phyloP scores from a whole-genome alignment of 2,113 vertebrate species.

The Rutilus rutilus region DNA sequence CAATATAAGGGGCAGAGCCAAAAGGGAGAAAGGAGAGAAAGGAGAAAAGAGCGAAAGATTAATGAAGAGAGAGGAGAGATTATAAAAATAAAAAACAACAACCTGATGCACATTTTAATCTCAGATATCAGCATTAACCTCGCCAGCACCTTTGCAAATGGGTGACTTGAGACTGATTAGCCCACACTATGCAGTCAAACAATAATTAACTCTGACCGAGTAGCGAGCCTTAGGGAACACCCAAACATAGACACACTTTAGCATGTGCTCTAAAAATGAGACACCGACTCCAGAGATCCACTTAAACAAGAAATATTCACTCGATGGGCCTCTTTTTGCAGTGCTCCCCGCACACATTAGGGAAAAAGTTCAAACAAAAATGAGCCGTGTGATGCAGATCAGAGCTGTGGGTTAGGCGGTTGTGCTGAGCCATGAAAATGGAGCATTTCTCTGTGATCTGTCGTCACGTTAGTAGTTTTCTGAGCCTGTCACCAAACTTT shows the following conservation, averaged over 20 bases:
- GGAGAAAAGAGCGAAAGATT: conserved; percentile 2
- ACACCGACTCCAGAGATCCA: conserved; percentile 38
- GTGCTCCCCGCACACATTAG: conserved; percentile 12
- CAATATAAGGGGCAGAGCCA: background rate
- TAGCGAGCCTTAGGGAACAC: conserved; percentile 22
- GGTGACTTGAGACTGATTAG: conserved; percentile 52
- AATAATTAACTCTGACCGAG: conserved; percentile 56
- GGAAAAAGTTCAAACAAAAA: conserved; percentile 39
- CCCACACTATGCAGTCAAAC: conserved; percentile 4
- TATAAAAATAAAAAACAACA: background rate
- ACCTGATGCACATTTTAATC: conserved; percentile 51
- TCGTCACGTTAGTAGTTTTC: conserved; percentile 36
- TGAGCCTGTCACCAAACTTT: conserved; percentile 1
- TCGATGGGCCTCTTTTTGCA: conserved; percentile 24
- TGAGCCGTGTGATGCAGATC: conserved; percentile 17
- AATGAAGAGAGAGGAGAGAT: conserved; percentile 20
- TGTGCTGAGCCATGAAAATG: background rate
- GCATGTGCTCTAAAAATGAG: conserved; percentile 30
- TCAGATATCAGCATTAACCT: conserved; percentile 58
- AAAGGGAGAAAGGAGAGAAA: background rate
- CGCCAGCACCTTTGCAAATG: conserved; percentile 67
- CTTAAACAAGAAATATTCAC: conserved; percentile 57
- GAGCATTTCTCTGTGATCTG: background rate
- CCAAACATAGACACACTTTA: conserved; percentile 9
- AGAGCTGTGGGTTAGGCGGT: conserved; percentile 13